Conservation (phyloP, 2,888 invertebrate genomes). For the Dolichomitus sp. region DNA sequence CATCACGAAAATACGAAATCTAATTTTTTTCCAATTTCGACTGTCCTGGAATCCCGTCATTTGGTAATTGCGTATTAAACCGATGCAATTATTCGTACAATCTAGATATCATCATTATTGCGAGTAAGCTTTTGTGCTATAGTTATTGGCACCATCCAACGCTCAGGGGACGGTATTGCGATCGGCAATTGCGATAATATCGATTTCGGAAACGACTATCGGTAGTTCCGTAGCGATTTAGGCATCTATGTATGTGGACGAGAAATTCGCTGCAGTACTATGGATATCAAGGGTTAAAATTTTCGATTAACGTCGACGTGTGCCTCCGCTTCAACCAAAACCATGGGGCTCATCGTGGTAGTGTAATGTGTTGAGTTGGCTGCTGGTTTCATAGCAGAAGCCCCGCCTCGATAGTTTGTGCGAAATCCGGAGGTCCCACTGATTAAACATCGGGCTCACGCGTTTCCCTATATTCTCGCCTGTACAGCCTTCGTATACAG, state of each 20-base stretch:
- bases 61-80: constrained; percentile 48
- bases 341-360: constrained; percentile 26
- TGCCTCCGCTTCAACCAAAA: constrained; percentile 24
- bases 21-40: constrained; percentile 17
- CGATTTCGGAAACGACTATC: constrained; percentile 45
- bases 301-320: constrained; percentile 56
- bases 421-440: constrained; percentile 33
- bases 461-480: constrained; percentile 8
- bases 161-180: constrained; percentile 14
- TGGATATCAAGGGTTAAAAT: constrained; percentile 44
- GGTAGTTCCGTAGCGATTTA: constrained; percentile 22
- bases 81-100: constrained; percentile 56
- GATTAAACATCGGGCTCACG: constrained; percentile 47
- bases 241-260: constrained; percentile 12
- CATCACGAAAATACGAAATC: not conserved
- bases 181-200: constrained; percentile 58
- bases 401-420: constrained; percentile 38
- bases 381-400: constrained; percentile 6
- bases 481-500: not conserved
- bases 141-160: constrained; percentile 40
- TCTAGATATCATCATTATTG: constrained; percentile 34
- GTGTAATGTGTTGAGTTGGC: constrained; percentile 34
- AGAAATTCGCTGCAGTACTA: not conserved
- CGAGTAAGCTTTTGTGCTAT: constrained; percentile 15
- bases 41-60: constrained; percentile 16